phyloP scores from a whole-genome alignment of 2,888 invertebrate species.

The Smittia aterrima region DNA sequence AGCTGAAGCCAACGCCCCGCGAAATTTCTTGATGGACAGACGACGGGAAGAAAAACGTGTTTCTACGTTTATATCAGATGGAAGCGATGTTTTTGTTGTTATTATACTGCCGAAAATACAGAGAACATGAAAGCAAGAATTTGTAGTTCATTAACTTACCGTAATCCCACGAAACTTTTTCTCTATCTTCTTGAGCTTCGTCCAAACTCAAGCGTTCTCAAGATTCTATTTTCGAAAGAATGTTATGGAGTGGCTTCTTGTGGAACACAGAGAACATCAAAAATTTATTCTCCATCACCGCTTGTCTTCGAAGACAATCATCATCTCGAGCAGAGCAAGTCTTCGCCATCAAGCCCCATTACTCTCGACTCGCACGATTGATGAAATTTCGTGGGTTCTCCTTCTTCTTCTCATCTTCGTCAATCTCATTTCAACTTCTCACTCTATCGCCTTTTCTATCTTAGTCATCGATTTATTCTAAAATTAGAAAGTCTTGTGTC shows the following conservation, averaged over 20 bases:
- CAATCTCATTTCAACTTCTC: too few relatives aligned
- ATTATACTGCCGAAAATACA: neutral
- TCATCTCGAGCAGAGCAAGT: neutral
- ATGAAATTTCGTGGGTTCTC: slow-evolving; percentile 7
- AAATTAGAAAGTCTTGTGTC: slow-evolving; percentile 11
- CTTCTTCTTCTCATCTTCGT: neutral
- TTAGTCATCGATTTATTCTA: slow-evolving; percentile 1
- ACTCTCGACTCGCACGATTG: neutral
- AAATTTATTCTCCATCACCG: neutral
- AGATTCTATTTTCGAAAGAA: neutral
- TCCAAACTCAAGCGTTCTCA: neutral
- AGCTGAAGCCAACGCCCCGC: too few relatives aligned
- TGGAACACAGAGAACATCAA: neutral
- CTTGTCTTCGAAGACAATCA: neutral
- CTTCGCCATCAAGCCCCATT: neutral
- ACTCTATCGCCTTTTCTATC: too few relatives aligned
- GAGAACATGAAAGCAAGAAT: slow-evolving; percentile 8
- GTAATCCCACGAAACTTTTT: neutral
- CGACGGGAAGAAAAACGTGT: too few relatives aligned
- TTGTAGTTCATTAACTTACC: slow-evolving; percentile 22
- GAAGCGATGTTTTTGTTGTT: too few relatives aligned
- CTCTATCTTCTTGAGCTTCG: neutral
- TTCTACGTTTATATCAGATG: too few relatives aligned
- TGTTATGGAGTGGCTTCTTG: neutral
- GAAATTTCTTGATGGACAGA: too few relatives aligned